Base-by-base conservation (phyloP, 1,140 invertebrate genomes). In the Elymnias hypermnestra region DNA sequence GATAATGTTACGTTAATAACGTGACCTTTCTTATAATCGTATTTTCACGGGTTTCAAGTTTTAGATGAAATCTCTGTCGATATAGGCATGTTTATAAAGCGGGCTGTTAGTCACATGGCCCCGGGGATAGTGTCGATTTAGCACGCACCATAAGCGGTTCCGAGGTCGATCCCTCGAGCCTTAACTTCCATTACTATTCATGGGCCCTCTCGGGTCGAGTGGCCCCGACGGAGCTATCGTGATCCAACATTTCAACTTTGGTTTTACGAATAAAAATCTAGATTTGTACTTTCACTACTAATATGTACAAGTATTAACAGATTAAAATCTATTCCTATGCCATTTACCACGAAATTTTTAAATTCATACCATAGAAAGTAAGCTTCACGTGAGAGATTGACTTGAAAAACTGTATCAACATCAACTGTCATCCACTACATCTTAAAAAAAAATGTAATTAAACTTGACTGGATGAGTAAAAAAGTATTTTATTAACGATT, bases 181-280 rank as follows among this genome's bases (percentile, higher is more conserved):
- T 62, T 67, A 63, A 65, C 72, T 69, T 67, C 69, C 58, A 83
- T 84, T 79, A 83, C 74, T 84, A 84, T 83, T 83, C 78, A 84
- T 84, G 57, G 65, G 55, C 63, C 72, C 67, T 65, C 66, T 33
- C 50, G 57, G 58, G 63, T 65, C 57, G 64, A 72, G 57, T 67
- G 65, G 73, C 71, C 69, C 63, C 64, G 35, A 54, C 46, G 48
- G 51, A 56, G 52, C 46, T 39, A 41, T 44, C 36, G 29, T 22
- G 26, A 37, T 36, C 19, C 48, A 56, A 50, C 18, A 39, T 38
- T 48, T 51, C 35, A 40, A 42, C 31, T 15, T 17, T 10, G 13
- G 9, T 29, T 12, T 29, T 29, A 12, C 9, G 26, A 39, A n/a
- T n/a, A n/a, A n/a, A n/a, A n/a, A n/a, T n/a, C n/a, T n/a, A n/a